Evolutionary conservation across 2,797 vertebrate species (phyloP), one percentile per base, ranked within the genome.

Genomic region (Acrossocheilus fasciatus): DNA sequence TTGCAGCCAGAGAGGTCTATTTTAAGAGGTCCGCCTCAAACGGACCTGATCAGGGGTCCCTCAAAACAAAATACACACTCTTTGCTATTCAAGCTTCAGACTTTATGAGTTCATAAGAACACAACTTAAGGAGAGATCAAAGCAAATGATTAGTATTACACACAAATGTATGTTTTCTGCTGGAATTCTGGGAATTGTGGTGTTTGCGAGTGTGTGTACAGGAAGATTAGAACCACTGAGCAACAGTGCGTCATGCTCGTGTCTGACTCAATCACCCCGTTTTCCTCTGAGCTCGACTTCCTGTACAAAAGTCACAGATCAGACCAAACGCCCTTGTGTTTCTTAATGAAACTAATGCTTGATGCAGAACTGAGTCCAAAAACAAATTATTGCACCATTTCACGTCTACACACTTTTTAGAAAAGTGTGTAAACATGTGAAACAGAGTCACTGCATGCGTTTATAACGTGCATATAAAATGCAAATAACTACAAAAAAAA

Each of bases 1-100:
- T 92, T 92, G 90, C 69, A 86, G 81, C 81, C 84, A 86, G 52
- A 84, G 43, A 15, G 57, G 75, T 59, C 23, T 86, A 68, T 81
- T 84, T 73, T 81, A 73, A 62, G 74, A 74, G 23, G 45, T 52
- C 80, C 59, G 74, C 76, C 50, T 80, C 83, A 83, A 86, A 34
- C 12, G 5, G 68, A 78, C 18, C 74, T 26, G 30, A 77, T 39
- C 43, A 18, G 57, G 50, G 23, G 34, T 72, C 9, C 23, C 36
- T 30, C 66, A 41, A 70, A 39, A 54, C 20, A 52, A 76, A 68
- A 20, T 4, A 2, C 23, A 23, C 70, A 75, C 3, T 0, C 50
- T 57, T 57, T 39, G 30, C 74, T 76, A 52, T 76, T 74, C 23
- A 73, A 62, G 26, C 57, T 26, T 74, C 26, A 26, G 26, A 52